A percentile compares a stretch with the other conserved stretches of the same genome.
Conservation (phyloP, 2,113 vertebrate species). For the Mohoua ochrocephala region DNA sequence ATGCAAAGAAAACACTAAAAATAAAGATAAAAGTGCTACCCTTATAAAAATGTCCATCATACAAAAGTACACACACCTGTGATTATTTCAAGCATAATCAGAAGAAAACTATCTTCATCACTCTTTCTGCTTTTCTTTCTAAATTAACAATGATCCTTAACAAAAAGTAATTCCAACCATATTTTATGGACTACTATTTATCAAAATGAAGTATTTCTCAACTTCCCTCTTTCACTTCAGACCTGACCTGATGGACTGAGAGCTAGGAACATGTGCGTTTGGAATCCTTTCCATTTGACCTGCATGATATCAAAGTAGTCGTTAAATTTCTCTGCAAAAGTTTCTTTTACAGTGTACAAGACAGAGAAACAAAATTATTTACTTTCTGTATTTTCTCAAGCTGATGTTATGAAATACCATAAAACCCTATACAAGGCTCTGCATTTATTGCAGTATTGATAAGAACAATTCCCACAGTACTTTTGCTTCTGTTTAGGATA, state of each 20-base stretch:
- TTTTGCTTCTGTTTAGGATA: background rate
- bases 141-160: background rate
- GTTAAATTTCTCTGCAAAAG: background rate
- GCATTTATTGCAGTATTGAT: background rate
- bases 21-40: background rate
- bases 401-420: background rate
- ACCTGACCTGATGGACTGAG: background rate
- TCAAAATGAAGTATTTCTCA: constrained; percentile 9
- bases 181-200: background rate
- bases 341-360: background rate
- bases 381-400: background rate
- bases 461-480: background rate
- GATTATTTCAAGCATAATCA: background rate
- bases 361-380: background rate
- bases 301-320: background rate
- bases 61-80: background rate
- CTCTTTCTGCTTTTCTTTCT: background rate
- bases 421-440: background rate
- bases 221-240: background rate
- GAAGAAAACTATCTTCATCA: background rate
- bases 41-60: background rate
- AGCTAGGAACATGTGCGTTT: background rate
- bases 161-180: background rate
- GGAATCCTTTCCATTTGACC: background rate
- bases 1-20: background rate